These are phyloP conservation scores for Mesocentrotus franciscanus DNA, from an alignment of 53 echinoderm and acorn worm genomes.

Conservation along the genomic window DNA sequence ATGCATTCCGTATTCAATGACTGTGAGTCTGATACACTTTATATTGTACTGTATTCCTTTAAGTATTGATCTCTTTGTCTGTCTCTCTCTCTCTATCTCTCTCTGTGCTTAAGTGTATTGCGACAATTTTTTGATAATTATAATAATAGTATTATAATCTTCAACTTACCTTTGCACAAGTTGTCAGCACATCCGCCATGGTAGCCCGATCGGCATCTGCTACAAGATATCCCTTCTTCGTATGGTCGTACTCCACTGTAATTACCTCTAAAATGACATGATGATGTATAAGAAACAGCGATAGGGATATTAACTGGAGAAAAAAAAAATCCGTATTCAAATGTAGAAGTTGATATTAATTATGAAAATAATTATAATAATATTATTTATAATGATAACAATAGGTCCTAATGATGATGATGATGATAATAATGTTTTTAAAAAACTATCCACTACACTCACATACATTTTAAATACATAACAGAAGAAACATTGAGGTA, in stretches of 20 bases:
- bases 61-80: not conserved
- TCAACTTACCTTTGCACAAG: conserved; percentile 1
- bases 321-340: not conserved
- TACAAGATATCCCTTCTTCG: not conserved
- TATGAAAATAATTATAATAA: too few relatives aligned
- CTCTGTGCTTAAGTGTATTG: too few relatives aligned
- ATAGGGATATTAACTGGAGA: not conserved
- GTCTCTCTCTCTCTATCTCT: not conserved
- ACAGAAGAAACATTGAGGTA: too few relatives aligned
- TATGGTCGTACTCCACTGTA: not conserved
- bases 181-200: conserved; percentile 1
- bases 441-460: too few relatives aligned
- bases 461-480: too few relatives aligned
- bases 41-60: too few relatives aligned
- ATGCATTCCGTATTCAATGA: not conserved
- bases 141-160: not conserved
- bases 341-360: too few relatives aligned
- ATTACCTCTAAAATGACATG: conserved; percentile 6
- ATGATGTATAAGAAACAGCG: not conserved
- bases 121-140: not conserved
- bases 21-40: not conserved
- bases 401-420: too few relatives aligned
- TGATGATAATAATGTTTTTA: too few relatives aligned
- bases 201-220: conserved; percentile 25
- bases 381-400: too few relatives aligned